Evolutionary conservation across 2,888 invertebrate genomes (phyloP), one percentile per base, ranked within the genome.

Genomic region (Xestia rhomboidea): DNA sequence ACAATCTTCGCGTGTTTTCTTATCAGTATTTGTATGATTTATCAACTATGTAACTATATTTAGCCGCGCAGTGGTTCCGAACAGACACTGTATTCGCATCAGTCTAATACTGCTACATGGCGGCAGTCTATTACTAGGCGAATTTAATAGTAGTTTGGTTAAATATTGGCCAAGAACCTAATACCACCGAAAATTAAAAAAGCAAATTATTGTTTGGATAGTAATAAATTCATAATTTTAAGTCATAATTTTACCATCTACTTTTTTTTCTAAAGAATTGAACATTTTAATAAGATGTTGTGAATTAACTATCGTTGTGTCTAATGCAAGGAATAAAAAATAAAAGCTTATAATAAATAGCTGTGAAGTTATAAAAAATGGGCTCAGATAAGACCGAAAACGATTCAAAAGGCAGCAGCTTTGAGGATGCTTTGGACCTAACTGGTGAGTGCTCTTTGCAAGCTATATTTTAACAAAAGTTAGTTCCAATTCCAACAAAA

Each of bases 391-490:
- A 69, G 38, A 18, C 57, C 60, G 83, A 76, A 13, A 24, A 30
- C 13, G 51, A 34, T 7, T 44, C 67, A 6, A 82, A 82, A 54
- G 77, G 71, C 44, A 66, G 34, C 15, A 73, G 63, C 24, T 86
- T 76, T 63, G 86, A 86, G 69, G 77, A 82, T n/a, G 85, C 86
- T 30, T 69, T 87, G 62, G 73, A 84, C 34, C 71, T 79, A 1
- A 84, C 82, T 62, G 86, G 86, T 87, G 38, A 72, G 86, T 84
- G 8, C 2, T 30, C 57, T 64, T 64, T 68, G 21, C n/a, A 24
- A 63, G 24, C 24, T 34, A 34, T 62, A 11, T 62, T 34, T 24
- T 62, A 24, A 11, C 34, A 8, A 62, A 18, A 11, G 57, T 57
- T 34, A 24, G 11, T 62, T 62, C 62, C 24, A 34, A 34, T 62